A percentile compares a stretch with the other conserved stretches of the same genome.
Evolutionary conservation across 2,797 vertebrate species (phyloP).

Genomic region (Echeneis naucrates): DNA sequence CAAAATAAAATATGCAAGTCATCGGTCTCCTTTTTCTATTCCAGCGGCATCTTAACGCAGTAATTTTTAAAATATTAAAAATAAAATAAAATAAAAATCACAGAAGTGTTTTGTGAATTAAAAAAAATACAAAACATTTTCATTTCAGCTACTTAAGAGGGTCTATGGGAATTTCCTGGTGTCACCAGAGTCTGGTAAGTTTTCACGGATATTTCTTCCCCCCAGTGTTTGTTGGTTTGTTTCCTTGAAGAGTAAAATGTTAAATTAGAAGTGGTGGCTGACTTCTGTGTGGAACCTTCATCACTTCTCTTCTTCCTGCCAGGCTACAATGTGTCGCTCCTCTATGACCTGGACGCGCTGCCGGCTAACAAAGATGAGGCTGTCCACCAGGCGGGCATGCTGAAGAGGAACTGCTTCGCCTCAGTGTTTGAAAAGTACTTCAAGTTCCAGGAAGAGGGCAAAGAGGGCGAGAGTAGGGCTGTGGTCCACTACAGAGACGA

Average conservation of each 20-base stretch:
- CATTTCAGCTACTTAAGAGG: conserved; percentile 93
- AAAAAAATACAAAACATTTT: conserved; percentile 8
- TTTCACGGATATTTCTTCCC: too few relatives aligned
- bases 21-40: background rate
- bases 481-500: conserved; percentile 99
- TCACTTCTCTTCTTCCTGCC: background rate
- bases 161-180: conserved; percentile 93
- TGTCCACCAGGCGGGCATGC: conserved; percentile 96
- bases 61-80: background rate
- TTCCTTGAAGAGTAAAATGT: background rate
- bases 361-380: conserved; percentile 92
- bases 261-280: background rate
- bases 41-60: background rate
- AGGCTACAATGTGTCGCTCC: conserved; percentile 99
- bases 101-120: conserved; percentile 3
- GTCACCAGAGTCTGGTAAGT: conserved; percentile 90
- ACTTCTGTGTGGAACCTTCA: background rate
- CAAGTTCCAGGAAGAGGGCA: conserved; percentile 98
- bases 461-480: conserved; percentile 94
- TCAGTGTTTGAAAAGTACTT: conserved; percentile 99
- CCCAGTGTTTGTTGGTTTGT: background rate
- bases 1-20: background rate
- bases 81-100: too few relatives aligned
- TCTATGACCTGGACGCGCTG: conserved; percentile 94
- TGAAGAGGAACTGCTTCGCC: conserved; percentile 99